These are phyloP conservation scores for Astropecten irregularis DNA, from an alignment of 53 echinoderm and acorn worm species.

Conservation along the genomic window DNA sequence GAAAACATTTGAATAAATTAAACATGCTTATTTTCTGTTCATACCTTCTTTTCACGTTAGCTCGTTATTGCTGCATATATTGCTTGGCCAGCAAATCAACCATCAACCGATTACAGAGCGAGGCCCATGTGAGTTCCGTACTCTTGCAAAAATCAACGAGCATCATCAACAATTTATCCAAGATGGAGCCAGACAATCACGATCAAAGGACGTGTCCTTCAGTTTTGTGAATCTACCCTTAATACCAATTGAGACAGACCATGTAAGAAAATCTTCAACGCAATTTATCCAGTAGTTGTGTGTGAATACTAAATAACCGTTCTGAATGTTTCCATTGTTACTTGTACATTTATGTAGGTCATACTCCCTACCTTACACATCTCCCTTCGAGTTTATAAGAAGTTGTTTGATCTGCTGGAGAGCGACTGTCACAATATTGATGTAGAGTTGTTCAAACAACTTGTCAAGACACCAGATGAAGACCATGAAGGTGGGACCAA, in stretches of 20 bases:
- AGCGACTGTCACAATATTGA: conserved; percentile 1
- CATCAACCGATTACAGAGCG: not conserved
- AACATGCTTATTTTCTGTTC: not conserved
- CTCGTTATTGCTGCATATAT: conserved; percentile 50
- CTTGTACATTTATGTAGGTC: not conserved
- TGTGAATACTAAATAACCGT: not conserved
- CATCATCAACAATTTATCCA: not conserved
- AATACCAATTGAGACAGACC: conserved; percentile 18
- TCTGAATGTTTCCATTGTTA: not conserved
- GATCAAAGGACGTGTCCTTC: conserved; percentile 17
- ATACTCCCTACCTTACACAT: not conserved
- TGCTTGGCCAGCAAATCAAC: conserved; percentile 17
- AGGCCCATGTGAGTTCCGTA: not conserved
- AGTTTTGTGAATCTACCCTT: conserved; percentile 8
- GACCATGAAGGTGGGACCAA: not conserved
- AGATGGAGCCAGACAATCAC: not conserved
- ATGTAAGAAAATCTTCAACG: conserved; percentile 1
- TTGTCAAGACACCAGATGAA: not conserved
- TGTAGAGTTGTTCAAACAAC: not conserved
- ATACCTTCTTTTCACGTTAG: not conserved
- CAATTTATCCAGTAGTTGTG: not conserved
- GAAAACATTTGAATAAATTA: not conserved
- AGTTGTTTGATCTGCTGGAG: conserved; percentile 1
- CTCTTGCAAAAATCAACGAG: not conserved
- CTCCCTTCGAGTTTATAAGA: not conserved